Percentiles rank a stretch among this genome's conserved stretches.
Evolutionary conservation across 2,113 vertebrate genomes (phyloP).

Genomic region (Halcyon senegalensis): DNA sequence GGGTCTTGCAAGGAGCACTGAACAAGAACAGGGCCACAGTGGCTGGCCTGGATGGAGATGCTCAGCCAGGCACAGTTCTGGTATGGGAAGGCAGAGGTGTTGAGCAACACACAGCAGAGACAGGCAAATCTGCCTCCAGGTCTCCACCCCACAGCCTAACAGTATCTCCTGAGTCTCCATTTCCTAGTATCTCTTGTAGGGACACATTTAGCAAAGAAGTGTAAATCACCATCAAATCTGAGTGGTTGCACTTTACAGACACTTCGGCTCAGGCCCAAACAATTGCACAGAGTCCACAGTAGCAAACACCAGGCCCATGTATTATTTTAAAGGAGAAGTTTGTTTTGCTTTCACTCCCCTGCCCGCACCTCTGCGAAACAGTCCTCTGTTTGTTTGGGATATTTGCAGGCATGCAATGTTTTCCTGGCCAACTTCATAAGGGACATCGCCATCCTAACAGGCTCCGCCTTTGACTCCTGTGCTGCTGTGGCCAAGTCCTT

Average conservation of each 20-base stretch:
- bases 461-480: background rate
- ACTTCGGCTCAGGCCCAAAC: conserved; percentile 46
- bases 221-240: conserved; percentile 12
- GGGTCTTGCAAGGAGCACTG: background rate
- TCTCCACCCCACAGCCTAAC: background rate
- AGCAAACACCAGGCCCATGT: background rate
- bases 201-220: background rate
- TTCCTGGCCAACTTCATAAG: background rate
- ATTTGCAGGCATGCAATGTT: background rate
- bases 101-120: background rate
- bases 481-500: background rate
- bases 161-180: background rate
- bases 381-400: conserved; percentile 2
- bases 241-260: conserved; percentile 38
- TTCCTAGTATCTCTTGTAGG: background rate
- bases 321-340: background rate
- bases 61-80: background rate
- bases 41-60: background rate
- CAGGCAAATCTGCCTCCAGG: background rate
- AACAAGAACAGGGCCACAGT: background rate
- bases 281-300: background rate
- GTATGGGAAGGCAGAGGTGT: background rate
- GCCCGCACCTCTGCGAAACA: background rate
- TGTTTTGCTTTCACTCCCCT: conserved; percentile 28
- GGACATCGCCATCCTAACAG: background rate